Evolutionary conservation across 2,888 invertebrate species (phyloP).

Genomic region (Teinopalpus imperialis): DNA sequence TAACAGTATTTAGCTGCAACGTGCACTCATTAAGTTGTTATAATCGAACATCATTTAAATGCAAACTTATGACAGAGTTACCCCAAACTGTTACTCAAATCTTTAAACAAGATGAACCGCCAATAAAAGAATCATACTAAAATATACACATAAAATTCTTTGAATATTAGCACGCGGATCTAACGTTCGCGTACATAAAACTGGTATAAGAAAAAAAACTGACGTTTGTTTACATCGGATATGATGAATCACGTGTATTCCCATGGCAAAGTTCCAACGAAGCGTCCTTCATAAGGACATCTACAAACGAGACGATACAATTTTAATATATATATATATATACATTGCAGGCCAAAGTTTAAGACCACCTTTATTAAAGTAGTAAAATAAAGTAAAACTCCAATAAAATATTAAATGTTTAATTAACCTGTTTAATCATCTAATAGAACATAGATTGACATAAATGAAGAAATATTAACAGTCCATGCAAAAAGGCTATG

Average conservation of each 20-base stretch:
- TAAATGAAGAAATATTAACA: no score
- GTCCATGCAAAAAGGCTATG: no score
- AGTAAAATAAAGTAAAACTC: no score
- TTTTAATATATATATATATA: not conserved
- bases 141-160: slow-evolving; percentile 18
- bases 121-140: slow-evolving; percentile 1
- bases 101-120: slow-evolving; percentile 20
- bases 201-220: slow-evolving; percentile 47
- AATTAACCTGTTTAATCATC: no score
- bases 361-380: no score
- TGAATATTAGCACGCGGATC: slow-evolving; percentile 55
- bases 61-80: not conserved
- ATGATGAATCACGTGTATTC: slow-evolving; percentile 68
- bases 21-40: no score
- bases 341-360: no score
- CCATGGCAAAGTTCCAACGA: slow-evolving; percentile 50
- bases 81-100: not conserved
- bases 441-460: no score
- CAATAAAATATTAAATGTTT: no score
- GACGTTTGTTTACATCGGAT: slow-evolving; percentile 61
- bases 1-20: no score
- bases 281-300: slow-evolving; percentile 52
- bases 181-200: slow-evolving; percentile 34
- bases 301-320: slow-evolving; percentile 34
- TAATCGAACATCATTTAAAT: not conserved